phyloP scores from a whole-genome alignment of 2,113 vertebrate species.

The Nipponia nippon region DNA sequence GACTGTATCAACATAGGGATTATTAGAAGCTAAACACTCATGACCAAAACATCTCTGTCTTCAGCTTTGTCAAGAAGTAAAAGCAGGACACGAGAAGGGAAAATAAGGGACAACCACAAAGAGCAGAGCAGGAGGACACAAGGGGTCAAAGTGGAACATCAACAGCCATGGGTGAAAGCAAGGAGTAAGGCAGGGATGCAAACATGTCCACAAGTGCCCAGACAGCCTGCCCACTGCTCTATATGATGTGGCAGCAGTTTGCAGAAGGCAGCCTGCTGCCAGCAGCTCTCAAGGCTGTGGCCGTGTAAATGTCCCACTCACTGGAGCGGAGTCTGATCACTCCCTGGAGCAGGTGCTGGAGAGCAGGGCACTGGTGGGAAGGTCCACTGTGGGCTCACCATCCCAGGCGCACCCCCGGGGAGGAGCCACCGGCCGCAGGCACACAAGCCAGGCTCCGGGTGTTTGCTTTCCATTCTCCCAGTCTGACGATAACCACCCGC shows the following conservation, averaged over 20 bases:
- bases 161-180: not conserved
- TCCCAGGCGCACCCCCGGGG: not conserved
- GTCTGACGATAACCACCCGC: not conserved
- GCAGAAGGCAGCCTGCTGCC: not conserved
- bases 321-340: not conserved
- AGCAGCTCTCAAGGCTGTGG: not conserved
- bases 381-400: rapidly evolving
- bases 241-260: rapidly evolving
- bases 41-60: not conserved
- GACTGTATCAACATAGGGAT: not conserved
- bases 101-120: not conserved
- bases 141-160: not conserved
- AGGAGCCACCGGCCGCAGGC: not conserved
- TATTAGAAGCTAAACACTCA: not conserved
- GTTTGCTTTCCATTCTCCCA: conserved; percentile 24
- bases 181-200: not conserved
- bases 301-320: not conserved
- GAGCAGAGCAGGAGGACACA: not conserved
- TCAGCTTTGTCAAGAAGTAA: not conserved
- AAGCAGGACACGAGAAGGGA: not conserved
- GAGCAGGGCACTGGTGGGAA: not conserved
- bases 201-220: rapidly evolving
- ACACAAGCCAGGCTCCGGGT: not conserved
- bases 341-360: not conserved
- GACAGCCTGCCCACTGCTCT: rapidly evolving